These are phyloP conservation scores for Micrasema longulum DNA, from an alignment of 1,140 invertebrate genomes.

Conservation along the genomic window DNA sequence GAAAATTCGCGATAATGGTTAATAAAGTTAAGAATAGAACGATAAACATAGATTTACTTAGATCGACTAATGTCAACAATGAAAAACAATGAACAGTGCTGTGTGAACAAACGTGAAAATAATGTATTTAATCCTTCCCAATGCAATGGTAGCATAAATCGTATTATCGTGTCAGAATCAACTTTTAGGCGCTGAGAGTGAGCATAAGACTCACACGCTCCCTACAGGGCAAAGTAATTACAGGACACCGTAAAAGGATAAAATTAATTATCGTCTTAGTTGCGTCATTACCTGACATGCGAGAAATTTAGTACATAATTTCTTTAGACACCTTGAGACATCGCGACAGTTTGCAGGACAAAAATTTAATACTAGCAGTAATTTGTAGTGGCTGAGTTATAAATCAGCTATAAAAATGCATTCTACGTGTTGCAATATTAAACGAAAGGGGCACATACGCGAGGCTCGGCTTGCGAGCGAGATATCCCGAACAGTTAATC, in stretches of 20 bases:
- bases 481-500: constrained; percentile 25
- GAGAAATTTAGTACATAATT: too few species aligned
- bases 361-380: too few species aligned
- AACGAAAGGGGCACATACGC: too few species aligned
- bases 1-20: background rate
- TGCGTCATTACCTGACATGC: constrained; percentile 6
- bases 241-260: constrained; percentile 26
- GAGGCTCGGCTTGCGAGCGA: too few species aligned
- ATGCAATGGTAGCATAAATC: background rate
- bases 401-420: too few species aligned
- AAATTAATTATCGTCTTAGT: constrained; percentile 25
- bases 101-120: constrained; percentile 7
- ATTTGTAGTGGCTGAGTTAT: too few species aligned
- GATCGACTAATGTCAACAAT: too few species aligned
- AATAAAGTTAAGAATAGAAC: background rate
- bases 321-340: too few species aligned
- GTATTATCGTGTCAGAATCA: too few species aligned
- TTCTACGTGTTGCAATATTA: too few species aligned
- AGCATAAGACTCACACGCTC: constrained; percentile 13
- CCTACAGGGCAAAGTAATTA: constrained; percentile 28
- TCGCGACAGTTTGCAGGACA: too few species aligned
- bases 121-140: constrained; percentile 13
- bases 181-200: background rate
- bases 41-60: background rate
- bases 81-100: constrained; percentile 11